Evolutionary conservation across 2,113 vertebrate species (phyloP).

Genomic region (Irena cyanogastra): DNA sequence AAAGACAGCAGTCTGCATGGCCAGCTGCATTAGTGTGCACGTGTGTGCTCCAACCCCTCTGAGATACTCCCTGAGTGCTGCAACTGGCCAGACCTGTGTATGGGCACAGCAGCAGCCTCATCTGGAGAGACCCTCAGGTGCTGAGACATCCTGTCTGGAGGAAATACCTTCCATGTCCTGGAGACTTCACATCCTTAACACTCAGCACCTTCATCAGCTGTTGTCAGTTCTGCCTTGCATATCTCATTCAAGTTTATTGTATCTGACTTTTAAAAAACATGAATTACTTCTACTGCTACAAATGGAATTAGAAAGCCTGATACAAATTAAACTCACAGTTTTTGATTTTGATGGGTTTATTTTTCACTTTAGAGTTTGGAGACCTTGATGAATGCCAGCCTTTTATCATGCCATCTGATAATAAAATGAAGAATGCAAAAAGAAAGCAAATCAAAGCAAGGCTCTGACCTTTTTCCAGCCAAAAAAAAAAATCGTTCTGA

Average conservation of each 20-base stretch:
- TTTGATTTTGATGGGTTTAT: neutral
- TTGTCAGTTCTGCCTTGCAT: neutral
- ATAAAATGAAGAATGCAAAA: neutral
- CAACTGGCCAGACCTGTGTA: neutral
- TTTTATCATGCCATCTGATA: neutral
- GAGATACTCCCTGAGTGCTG: neutral
- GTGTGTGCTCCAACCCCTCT: neutral
- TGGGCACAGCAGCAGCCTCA: neutral
- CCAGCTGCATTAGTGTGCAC: neutral
- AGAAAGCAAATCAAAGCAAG: neutral
- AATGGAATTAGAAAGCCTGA: neutral
- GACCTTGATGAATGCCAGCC: neutral
- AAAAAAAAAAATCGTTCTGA: neutral
- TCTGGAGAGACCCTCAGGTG: neutral
- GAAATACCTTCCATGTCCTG: neutral
- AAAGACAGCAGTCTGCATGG: neutral
- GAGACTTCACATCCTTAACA: neutral
- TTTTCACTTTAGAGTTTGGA: neutral
- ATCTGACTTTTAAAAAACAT: neutral
- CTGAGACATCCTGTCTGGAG: fast-evolving
- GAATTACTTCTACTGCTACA: neutral
- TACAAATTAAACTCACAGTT: neutral
- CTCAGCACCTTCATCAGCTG: neutral
- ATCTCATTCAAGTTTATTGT: neutral
- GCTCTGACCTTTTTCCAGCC: neutral